Conservation (phyloP, 2,797 vertebrate genomes). For the Onychomys leucogaster region DNA sequence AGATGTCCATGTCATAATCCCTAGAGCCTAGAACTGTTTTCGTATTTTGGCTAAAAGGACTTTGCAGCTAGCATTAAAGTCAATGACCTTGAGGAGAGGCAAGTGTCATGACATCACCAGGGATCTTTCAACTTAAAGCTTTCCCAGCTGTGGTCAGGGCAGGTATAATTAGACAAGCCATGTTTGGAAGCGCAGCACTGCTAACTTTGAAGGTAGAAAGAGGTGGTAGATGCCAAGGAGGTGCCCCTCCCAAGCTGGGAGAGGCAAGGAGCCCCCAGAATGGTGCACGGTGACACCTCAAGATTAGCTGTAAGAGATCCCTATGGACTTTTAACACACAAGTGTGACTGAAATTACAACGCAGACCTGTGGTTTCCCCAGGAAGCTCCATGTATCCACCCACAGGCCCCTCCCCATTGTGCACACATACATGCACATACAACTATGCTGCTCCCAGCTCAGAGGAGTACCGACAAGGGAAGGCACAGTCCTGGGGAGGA, state of each 20-base stretch:
- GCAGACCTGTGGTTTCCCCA: not conserved
- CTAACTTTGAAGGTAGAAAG: not conserved
- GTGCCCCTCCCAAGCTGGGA: not conserved
- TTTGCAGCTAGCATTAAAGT: not conserved
- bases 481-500: not conserved
- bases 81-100: not conserved
- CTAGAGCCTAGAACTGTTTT: not conserved
- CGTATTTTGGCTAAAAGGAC: not conserved
- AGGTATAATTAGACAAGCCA: not conserved
- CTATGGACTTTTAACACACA: not conserved
- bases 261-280: not conserved
- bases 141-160: not conserved
- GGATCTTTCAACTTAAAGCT: not conserved
- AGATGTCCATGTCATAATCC: not conserved
- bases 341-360: not conserved
- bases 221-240: not conserved
- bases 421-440: not conserved
- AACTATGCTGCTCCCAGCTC: not conserved
- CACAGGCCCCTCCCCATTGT: not conserved
- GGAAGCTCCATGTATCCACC: not conserved
- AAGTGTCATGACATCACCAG: not conserved
- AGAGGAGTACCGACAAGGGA: not conserved
- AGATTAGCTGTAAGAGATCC: not conserved
- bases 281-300: not conserved
- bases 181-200: not conserved